A percentile compares a stretch with the other conserved stretches of the same genome.
phyloP scores from a whole-genome alignment of 2,113 vertebrate genomes.

The Saimiri boliviensis region DNA sequence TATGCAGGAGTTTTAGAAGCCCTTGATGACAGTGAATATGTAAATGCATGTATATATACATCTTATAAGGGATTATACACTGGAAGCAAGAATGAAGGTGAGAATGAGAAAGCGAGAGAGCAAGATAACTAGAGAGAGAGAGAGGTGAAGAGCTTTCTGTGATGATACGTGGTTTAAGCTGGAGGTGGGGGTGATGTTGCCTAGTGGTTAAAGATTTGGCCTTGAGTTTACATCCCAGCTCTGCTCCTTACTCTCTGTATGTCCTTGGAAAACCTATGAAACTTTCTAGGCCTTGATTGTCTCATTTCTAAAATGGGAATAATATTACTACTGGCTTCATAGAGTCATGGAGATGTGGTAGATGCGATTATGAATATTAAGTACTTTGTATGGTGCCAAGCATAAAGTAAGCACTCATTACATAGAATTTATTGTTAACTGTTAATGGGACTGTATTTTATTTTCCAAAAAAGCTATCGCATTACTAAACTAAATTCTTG shows the following conservation, averaged over 20 bases:
- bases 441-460: background rate
- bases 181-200: background rate
- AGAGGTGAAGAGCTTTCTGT: background rate
- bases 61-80: background rate
- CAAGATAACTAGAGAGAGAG: background rate
- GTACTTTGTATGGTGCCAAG: background rate
- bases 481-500: background rate
- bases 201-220: background rate
- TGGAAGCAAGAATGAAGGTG: background rate
- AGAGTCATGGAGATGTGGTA: background rate
- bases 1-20: background rate
- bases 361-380: background rate
- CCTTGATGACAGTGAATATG: background rate
- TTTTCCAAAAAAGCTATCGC: background rate
- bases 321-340: background rate
- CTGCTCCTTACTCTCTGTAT: background rate
- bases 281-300: slow-evolving; percentile 10
- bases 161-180: background rate
- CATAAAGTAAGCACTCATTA: background rate
- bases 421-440: background rate
- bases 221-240: background rate
- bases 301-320: background rate
- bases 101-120: background rate
- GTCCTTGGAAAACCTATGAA: background rate
- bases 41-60: background rate